Conservation (phyloP, 1,140 invertebrate genomes). For the Aphelenchoides besseyi region DNA sequence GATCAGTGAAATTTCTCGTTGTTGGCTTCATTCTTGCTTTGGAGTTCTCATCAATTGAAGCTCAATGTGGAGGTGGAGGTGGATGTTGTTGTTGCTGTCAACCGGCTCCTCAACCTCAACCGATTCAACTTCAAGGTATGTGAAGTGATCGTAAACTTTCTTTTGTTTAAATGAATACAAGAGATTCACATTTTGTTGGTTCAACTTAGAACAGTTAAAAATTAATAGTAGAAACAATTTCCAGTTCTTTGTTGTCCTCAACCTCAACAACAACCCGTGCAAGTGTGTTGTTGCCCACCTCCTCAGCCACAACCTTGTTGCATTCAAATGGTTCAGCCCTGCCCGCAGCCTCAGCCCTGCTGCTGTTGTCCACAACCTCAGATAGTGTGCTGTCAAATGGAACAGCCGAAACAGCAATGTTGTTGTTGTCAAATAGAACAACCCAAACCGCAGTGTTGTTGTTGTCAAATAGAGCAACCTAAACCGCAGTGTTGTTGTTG, state of each 20-base stretch:
- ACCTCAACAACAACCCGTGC: no score
- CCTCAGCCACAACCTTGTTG: neutral
- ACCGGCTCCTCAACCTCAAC: slow-evolving; percentile 5
- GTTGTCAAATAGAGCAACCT: neutral
- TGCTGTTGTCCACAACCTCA: slow-evolving; percentile 13
- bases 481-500: slow-evolving; percentile 1
- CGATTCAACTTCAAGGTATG: slow-evolving; percentile 19
- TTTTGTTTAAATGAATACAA: no score
- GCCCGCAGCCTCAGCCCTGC: slow-evolving; percentile 9
- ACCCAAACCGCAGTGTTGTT: slow-evolving; percentile 9
- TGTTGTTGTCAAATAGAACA: neutral
- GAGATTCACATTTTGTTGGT: no score
- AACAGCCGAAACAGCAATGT: neutral
- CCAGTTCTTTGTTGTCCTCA: no score
- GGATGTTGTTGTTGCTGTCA: slow-evolving; percentile 15
- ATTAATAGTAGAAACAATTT: no score
- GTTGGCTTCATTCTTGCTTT: neutral
- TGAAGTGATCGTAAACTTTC: no score
- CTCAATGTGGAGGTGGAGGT: slow-evolving; percentile 7
- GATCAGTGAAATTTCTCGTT: slow-evolving; percentile 10
- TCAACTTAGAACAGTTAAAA: no score
- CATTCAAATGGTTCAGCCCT: neutral
- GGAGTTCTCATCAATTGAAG: neutral
- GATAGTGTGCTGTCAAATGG: neutral
- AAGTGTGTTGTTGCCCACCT: neutral